Evolutionary conservation across 2,888 invertebrate genomes (phyloP).

Genomic region (Epinotia brunnichana): DNA sequence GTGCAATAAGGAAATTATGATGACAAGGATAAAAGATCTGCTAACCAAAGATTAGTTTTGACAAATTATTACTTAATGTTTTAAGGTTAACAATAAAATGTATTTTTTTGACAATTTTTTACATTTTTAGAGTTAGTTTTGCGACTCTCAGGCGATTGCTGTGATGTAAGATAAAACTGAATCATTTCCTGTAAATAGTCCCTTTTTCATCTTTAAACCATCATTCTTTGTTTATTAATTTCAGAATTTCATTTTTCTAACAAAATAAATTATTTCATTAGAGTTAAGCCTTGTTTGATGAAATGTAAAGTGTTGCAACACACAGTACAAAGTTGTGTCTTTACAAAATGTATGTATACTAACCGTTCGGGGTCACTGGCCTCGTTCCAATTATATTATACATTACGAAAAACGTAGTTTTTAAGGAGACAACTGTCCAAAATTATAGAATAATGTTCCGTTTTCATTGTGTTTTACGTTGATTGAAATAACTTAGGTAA

Average conservation of each 20-base stretch:
- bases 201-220: conserved; percentile 41
- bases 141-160: conserved; percentile 80
- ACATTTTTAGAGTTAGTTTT: conserved; percentile 68
- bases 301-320: conserved; percentile 29
- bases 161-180: conserved; percentile 76
- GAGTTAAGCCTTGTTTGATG: conserved; percentile 19
- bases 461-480: conserved; percentile 4
- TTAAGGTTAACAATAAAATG: conserved; percentile 54
- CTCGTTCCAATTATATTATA: conserved; percentile 34
- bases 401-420: conserved; percentile 15
- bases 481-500: conserved; percentile 5
- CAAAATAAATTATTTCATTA: conserved; percentile 42
- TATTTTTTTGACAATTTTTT: conserved; percentile 66
- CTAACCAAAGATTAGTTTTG: conserved; percentile 80
- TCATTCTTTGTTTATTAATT: conserved; percentile 5
- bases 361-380: conserved; percentile 19
- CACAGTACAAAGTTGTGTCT: conserved; percentile 45
- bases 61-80: conserved; percentile 53
- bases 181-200: conserved; percentile 57
- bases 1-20: conserved; percentile 68
- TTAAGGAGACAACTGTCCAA: conserved; percentile 7
- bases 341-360: conserved; percentile 35
- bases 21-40: conserved; percentile 75
- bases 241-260: conserved; percentile 35
- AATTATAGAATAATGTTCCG: conserved; percentile 9